Base-by-base conservation (phyloP, 2,113 vertebrate genomes). In the Delphinus delphis region DNA sequence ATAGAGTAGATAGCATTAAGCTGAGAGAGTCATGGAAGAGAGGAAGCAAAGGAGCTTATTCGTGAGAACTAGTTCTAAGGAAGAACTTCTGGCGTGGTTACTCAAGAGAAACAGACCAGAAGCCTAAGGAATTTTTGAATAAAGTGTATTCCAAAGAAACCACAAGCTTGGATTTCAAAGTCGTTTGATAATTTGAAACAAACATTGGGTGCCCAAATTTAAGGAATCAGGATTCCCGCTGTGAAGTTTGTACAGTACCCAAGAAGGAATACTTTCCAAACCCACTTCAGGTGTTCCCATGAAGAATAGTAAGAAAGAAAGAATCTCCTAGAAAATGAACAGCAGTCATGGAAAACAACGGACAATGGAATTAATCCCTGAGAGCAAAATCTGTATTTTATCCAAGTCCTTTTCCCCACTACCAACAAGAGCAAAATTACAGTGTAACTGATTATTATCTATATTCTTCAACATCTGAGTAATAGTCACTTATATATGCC, bases 381-480 rank as follows among this genome's bases (percentile, higher is more conserved):
- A 88, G 2, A 93, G 21, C 8, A 93, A 93, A 97, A n/a, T 62
- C 60, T 88, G 44, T 26, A 73, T 81, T 31, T 85, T 88, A 84
- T 74, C 17, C 47, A 60, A 6, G 3, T 33, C 17, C 6, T 41
- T 38, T 11, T 1, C 21, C 2, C 8, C 38, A n/a, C 41, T 28
- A 36, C 33, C 26, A 55, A 50, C 0, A 21, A 74, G 23, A 10
- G 7, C 10, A 82, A 23, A 93, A 53, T 28, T 5, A 2, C n/a
- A 63, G 80, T 60, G 63, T 44, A 74, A 74, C 26, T 33, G 9
- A 70, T 68, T 63, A 47, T 33, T 73, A 31, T 55, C 47, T 58
- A 44, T 38, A 44, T 36, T 63, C 31, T 86, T 85, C 50, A 71
- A 47, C 33, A 58, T 50, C 53, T 67, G 53, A 73, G 4, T 47